Percentiles rank a stretch among this genome's conserved stretches.
These are phyloP conservation scores for Microctonus aethiopoides DNA, from an alignment of 2,888 invertebrate species.

Conservation along the genomic window DNA sequence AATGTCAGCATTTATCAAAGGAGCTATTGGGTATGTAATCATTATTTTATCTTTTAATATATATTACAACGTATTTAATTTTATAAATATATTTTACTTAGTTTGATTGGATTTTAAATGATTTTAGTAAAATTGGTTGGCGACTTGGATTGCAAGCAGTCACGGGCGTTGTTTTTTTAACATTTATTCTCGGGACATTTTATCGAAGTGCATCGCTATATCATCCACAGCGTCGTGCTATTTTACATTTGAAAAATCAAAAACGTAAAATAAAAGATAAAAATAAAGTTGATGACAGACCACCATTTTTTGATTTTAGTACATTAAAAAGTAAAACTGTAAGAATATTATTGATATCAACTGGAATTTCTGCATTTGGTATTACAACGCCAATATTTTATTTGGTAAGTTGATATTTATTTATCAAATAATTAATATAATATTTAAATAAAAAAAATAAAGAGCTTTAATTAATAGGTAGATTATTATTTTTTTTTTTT, in stretches of 20 bases:
- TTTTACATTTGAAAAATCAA: conserved; percentile 89
- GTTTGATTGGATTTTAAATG: conserved; percentile 29
- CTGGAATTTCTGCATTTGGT: conserved; percentile 84
- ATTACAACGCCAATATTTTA: conserved; percentile 88
- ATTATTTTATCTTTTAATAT: conserved; percentile 4
- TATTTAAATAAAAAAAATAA: background rate
- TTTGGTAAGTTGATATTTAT: conserved; percentile 71
- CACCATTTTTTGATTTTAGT: conserved; percentile 88
- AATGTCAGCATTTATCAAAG: conserved; percentile 85
- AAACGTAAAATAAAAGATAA: conserved; percentile 86
- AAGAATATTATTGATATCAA: conserved; percentile 82
- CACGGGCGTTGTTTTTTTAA: conserved; percentile 84
- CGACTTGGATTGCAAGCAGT: conserved; percentile 85
- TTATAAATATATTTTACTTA: conserved; percentile 38
- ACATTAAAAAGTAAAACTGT: conserved; percentile 87
- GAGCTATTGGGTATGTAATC: conserved; percentile 78
- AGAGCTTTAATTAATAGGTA: no score
- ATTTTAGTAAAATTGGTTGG: conserved; percentile 81
- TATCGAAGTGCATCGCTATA: conserved; percentile 90
- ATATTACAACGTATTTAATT: background rate
- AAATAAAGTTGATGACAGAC: conserved; percentile 80
- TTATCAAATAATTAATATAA: background rate
- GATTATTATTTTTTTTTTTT: background rate
- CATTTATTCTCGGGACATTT: conserved; percentile 87
- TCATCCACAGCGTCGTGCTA: conserved; percentile 87